Evolutionary conservation across 2,797 vertebrate species (phyloP).

Genomic region (Psittacula derbiana): DNA sequence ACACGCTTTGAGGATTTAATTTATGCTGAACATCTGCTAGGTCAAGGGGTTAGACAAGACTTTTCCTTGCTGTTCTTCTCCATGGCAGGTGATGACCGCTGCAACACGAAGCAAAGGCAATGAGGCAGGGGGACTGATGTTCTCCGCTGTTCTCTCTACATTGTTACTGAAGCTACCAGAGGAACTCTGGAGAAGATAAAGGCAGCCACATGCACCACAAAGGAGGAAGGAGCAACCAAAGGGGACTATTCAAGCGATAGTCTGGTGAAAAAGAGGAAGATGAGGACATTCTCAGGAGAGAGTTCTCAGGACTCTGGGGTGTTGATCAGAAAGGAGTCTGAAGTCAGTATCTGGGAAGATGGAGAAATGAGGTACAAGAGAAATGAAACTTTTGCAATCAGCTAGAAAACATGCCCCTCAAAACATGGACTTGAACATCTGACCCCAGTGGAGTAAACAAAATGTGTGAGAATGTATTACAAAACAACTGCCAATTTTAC

Average conservation of each 20-base stretch:
- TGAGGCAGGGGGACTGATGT: not conserved
- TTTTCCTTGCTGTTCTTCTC: not conserved
- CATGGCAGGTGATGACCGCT: not conserved
- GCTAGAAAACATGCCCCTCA: not conserved
- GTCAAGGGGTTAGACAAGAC: not conserved
- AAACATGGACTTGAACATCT: not conserved
- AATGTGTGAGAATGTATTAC: not conserved
- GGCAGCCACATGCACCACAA: fast-evolving
- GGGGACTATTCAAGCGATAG: not conserved
- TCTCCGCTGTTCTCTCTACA: not conserved
- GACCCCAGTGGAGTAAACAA: not conserved
- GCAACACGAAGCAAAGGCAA: not conserved
- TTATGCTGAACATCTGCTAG: not conserved
- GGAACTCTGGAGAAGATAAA: not conserved
- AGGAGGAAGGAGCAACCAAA: not conserved
- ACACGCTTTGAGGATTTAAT: not conserved
- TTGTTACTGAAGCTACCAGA: not conserved
- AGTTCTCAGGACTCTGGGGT: not conserved
- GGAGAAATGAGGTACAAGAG: not conserved
- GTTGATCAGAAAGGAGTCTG: not conserved
- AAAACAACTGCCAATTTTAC: not conserved
- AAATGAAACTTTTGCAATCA: not conserved
- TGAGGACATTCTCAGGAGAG: not conserved
- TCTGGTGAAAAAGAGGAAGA: not conserved
- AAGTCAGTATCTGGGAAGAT: not conserved